Evolutionary conservation across 1,140 invertebrate genomes (phyloP), one percentile per base, ranked within the genome.

Genomic region (Bemisia tabaci): DNA sequence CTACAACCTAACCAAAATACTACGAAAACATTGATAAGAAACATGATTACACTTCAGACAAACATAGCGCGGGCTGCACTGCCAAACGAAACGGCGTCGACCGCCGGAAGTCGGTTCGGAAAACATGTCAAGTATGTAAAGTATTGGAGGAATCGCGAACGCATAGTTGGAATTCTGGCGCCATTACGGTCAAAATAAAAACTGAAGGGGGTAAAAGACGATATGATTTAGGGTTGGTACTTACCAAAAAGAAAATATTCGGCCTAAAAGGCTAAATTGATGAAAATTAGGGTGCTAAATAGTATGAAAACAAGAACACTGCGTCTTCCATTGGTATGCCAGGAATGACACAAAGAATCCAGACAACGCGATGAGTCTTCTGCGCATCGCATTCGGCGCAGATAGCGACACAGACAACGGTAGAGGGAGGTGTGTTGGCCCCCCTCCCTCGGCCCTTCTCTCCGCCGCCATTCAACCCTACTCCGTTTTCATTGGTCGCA

Each of bases 291-390:
- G 79, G 77, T 80, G 82, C 82, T 85, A 84, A 85, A 84, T 82
- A 80, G 80, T 82, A 80, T 82, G 83, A 84, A 84, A 87, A 86
- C 85, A 83, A 82, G 83, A 85, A 83, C 82, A 87, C 84, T 86
- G 83, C 80, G 86, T 81, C 85, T 86, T 85, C 86, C 87, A 87
- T 87, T 89, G 89, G 89, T 89, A 91, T 91, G 88, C 86, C 82
- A 89, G 86, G 89, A 90, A 91, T 91, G 88, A 86, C 88, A 90
- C 88, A 90, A 91, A 90, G 89, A 91, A 91, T 91, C 88, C 84
- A 83, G 87, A 90, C 87, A 90, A 91, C 88, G 88, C 88, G 88
- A n/a, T 82, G 83, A 83, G 82, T 80, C 83, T 82, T 84, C 80
- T 85, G 88, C 88, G 88, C 88, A 48, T 48, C 33, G 33, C 33